Conservation (phyloP, 2,113 vertebrate genomes). For the Eptesicus fuscus region DNA sequence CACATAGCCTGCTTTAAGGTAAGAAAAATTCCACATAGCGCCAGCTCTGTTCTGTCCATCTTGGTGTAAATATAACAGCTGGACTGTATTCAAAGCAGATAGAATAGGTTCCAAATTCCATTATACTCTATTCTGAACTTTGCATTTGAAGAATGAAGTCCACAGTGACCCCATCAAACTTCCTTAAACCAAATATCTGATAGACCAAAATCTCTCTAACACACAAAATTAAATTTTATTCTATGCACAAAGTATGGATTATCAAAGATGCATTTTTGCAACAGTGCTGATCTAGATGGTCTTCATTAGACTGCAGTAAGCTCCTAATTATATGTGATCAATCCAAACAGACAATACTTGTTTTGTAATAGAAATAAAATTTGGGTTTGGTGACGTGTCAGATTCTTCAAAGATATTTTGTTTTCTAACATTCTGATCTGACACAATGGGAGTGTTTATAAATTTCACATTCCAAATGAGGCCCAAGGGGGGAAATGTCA, state of each 20-base stretch:
- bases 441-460: conserved; percentile 25
- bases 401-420: conserved; percentile 30
- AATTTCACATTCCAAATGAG: conserved; percentile 43
- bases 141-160: conserved; percentile 72
- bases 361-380: conserved; percentile 46
- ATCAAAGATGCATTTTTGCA: conserved; percentile 45
- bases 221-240: conserved; percentile 62
- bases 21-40: conserved; percentile 69
- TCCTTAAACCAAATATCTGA: conserved; percentile 64
- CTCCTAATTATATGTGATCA: conserved; percentile 60
- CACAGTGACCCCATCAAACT: conserved; percentile 70
- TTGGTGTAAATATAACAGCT: conserved; percentile 69
- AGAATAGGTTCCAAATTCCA: conserved; percentile 72
- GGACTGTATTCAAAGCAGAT: conserved; percentile 69
- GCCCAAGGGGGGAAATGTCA: background rate
- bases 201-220: conserved; percentile 59
- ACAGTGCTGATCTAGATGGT: background rate
- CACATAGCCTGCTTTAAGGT: conserved; percentile 60
- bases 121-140: conserved; percentile 71
- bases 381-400: background rate
- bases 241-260: conserved; percentile 32
- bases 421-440: conserved; percentile 12
- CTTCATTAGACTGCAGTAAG: conserved; percentile 48
- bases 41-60: conserved; percentile 40
- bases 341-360: conserved; percentile 41